Conservation (phyloP, 2,888 invertebrate genomes). For the Gandaritis pyraliata region DNA sequence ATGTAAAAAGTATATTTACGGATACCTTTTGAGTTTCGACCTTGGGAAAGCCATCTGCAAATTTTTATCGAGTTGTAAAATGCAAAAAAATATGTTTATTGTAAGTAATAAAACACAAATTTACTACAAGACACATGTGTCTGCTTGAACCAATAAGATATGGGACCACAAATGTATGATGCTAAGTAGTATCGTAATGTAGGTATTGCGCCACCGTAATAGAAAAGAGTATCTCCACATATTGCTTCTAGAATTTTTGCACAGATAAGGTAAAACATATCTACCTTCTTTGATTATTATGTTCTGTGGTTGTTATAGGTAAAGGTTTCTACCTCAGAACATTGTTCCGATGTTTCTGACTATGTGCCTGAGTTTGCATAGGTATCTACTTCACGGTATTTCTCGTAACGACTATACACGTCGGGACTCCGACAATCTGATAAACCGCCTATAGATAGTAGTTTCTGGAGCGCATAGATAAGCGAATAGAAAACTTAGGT, state of each 20-base stretch:
- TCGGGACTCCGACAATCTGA: neutral
- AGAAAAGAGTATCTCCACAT: too few species aligned
- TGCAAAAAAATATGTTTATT: conserved; percentile 20
- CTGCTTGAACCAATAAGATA: conserved; percentile 16
- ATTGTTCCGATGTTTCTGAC: too few species aligned
- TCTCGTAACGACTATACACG: neutral
- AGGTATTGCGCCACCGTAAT: too few species aligned
- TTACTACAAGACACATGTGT: conserved; percentile 15
- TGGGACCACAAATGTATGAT: neutral
- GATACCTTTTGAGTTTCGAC: conserved; percentile 22
- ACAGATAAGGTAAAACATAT: too few species aligned
- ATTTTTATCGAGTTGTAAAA: conserved; percentile 30
- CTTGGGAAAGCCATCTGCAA: conserved; percentile 27
- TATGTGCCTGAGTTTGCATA: conserved; percentile 4
- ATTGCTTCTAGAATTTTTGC: too few species aligned
- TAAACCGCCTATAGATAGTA: conserved; percentile 6
- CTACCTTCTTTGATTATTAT: neutral
- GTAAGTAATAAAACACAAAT: conserved; percentile 20
- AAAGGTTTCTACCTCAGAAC: neutral
- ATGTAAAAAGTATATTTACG: neutral
- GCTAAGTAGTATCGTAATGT: neutral
- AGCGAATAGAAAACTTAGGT: conserved; percentile 22
- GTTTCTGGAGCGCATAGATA: conserved; percentile 23
- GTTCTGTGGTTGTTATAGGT: neutral
- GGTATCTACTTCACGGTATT: neutral